phyloP scores from a whole-genome alignment of 2,797 vertebrate genomes.

The Chaunax sp. region DNA sequence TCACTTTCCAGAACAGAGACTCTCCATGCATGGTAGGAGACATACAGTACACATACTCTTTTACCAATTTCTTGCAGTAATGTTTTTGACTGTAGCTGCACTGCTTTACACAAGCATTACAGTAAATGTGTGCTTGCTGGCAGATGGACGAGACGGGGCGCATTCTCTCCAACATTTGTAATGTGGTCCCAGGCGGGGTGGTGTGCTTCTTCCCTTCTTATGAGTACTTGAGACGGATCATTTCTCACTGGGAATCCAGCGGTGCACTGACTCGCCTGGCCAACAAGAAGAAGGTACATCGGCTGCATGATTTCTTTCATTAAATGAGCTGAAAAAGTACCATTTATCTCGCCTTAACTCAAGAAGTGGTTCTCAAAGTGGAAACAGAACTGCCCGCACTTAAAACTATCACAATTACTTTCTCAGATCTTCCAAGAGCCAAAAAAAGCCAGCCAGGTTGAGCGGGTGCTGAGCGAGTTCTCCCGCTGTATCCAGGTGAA shows the following conservation, averaged over 20 bases:
- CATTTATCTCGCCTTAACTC: not conserved
- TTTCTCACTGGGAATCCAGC: slow-evolving; percentile 89
- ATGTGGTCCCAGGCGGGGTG: slow-evolving; percentile 91
- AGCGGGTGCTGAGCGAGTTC: slow-evolving; percentile 92
- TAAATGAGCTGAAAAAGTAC: not conserved
- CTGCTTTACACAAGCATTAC: not conserved
- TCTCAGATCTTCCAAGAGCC: slow-evolving; percentile 95
- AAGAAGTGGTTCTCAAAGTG: not conserved
- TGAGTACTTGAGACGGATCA: slow-evolving; percentile 89
- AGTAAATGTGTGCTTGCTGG: slow-evolving; percentile 14
- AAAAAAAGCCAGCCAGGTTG: slow-evolving; percentile 91
- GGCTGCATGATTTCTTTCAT: not conserved
- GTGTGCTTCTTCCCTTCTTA: slow-evolving; percentile 98
- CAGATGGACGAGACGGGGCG: slow-evolving; percentile 95
- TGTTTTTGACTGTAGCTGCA: not conserved
- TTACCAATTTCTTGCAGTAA: not conserved
- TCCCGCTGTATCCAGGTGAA: slow-evolving; percentile 92
- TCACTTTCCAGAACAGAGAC: slow-evolving; percentile 92
- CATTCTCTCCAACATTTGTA: slow-evolving; percentile 93
- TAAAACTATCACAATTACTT: not conserved
- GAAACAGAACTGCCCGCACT: not conserved
- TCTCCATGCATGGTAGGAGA: slow-evolving; percentile 88
- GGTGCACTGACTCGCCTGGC: slow-evolving; percentile 86
- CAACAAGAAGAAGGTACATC: slow-evolving; percentile 86
- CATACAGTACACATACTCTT: not conserved